Conservation (phyloP, 2,113 vertebrate genomes). For the Pyrgilauda ruficollis region DNA sequence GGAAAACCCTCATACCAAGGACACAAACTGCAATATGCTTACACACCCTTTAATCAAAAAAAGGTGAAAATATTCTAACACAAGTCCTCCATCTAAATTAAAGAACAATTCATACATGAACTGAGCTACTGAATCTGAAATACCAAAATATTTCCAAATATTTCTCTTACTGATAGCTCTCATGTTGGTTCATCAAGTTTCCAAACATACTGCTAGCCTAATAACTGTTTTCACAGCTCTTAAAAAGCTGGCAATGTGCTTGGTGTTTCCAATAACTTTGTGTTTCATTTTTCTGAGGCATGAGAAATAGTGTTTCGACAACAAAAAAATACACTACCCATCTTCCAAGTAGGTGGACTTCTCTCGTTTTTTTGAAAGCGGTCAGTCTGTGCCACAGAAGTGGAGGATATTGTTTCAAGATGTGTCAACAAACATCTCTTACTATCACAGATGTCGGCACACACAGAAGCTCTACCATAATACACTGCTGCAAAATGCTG, state of each 20-base stretch:
- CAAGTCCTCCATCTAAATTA: neutral
- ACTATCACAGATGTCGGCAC: neutral
- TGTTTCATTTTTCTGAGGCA: neutral
- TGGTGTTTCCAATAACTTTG: neutral
- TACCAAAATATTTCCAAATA: neutral
- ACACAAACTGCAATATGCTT: neutral
- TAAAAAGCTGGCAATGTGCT: neutral
- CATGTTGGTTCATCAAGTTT: neutral
- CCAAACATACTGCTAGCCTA: neutral
- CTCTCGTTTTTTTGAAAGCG: neutral
- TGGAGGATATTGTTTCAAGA: conserved; percentile 6
- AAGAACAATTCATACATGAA: neutral
- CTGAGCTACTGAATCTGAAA: neutral
- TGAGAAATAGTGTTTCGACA: neutral
- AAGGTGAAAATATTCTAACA: neutral
- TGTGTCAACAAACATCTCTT: neutral
- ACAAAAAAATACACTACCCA: neutral
- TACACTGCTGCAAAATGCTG: neutral
- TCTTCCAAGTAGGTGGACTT: neutral
- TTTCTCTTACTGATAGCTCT: neutral
- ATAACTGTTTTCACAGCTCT: neutral
- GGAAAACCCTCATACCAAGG: neutral
- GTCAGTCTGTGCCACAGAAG: neutral
- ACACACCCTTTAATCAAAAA: neutral
- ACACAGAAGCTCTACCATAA: neutral